These are phyloP conservation scores for Tyto alba DNA, from an alignment of 2,113 vertebrate genomes.

Conservation along the genomic window DNA sequence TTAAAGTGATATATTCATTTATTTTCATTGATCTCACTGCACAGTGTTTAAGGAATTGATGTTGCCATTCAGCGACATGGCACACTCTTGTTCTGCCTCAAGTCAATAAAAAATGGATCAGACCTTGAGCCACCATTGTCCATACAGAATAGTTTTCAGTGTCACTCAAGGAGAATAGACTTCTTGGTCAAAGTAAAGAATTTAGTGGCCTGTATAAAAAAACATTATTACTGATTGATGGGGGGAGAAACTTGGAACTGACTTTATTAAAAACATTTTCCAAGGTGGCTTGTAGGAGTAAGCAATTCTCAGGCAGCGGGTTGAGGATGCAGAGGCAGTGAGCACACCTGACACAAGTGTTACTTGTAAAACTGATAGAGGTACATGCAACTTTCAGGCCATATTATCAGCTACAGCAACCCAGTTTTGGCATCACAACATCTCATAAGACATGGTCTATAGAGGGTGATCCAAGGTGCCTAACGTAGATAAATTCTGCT, in stretches of 20 bases:
- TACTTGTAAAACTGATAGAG: background rate
- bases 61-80: background rate
- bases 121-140: background rate
- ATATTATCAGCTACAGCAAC: background rate
- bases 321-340: background rate
- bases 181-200: background rate
- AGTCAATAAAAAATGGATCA: background rate
- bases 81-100: background rate
- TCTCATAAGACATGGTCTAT: background rate
- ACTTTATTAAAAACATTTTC: background rate
- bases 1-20: constrained; percentile 5
- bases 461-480: background rate
- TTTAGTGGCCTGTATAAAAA: background rate
- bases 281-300: background rate
- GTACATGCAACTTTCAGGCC: background rate
- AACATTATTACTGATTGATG: background rate
- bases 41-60: constrained; percentile 4
- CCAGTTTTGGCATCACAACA: background rate
- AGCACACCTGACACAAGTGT: background rate
- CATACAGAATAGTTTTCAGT: background rate
- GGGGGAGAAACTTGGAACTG: background rate
- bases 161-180: background rate
- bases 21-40: background rate
- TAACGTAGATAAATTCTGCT: background rate
- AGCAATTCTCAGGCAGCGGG: background rate